Evolutionary conservation across 2,888 invertebrate species (phyloP).

Genomic region (Rhagophthalmus giganteus): DNA sequence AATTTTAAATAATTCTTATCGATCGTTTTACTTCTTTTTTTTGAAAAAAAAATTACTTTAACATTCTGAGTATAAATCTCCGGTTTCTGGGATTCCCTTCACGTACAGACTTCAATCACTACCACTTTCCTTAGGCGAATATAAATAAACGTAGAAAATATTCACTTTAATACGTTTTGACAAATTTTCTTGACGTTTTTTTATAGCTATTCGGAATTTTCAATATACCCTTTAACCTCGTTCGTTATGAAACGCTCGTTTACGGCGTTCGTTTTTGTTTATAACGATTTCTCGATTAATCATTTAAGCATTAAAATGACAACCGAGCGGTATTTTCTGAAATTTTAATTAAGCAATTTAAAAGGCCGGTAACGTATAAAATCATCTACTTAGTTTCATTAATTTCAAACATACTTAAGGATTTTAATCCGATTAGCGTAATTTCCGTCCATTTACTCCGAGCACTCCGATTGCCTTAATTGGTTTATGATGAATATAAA

Average conservation of each 20-base stretch:
- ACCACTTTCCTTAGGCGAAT: slow-evolving; percentile 1
- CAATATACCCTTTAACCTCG: neutral
- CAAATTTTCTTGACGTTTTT: neutral
- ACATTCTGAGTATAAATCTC: no score
- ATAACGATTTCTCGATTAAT: no score
- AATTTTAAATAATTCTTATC: no score
- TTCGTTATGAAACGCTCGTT: neutral
- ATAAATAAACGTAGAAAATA: neutral
- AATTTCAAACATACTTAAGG: neutral
- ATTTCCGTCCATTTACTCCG: neutral
- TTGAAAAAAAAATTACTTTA: no score
- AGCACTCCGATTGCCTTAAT: neutral
- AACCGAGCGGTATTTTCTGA: no score
- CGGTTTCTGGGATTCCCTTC: neutral
- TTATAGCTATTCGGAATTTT: neutral
- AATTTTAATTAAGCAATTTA: neutral
- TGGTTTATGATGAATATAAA: neutral
- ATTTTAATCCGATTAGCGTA: neutral
- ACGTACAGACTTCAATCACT: slow-evolving; percentile 2
- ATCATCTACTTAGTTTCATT: neutral
- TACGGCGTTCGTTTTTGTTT: neutral
- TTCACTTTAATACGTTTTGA: neutral
- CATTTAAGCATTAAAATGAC: no score
- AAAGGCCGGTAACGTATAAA: neutral
- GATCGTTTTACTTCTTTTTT: no score